A percentile compares a stretch with the other conserved stretches of the same genome.
phyloP scores from a whole-genome alignment of 1,140 invertebrate species.

The Elysia chlorotica region DNA sequence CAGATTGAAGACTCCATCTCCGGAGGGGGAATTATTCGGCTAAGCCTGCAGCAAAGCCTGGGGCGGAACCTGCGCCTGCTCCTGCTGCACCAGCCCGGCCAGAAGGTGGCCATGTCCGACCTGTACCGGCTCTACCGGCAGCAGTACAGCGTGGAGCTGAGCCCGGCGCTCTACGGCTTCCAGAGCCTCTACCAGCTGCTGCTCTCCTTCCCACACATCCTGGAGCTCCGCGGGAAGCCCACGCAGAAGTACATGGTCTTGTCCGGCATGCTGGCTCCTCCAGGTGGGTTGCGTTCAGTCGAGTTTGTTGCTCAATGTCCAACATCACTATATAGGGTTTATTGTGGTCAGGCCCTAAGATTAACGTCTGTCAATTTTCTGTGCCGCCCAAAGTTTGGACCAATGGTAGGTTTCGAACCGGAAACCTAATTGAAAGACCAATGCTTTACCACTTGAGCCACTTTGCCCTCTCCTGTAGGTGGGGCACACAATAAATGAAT shows the following conservation, averaged over 20 bases:
- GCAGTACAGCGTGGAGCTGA: conserved; percentile 66
- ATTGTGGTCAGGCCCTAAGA: no score
- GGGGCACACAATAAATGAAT: no score
- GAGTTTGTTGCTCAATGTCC: no score
- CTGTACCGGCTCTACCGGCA: conserved; percentile 68
- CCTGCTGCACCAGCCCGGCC: conserved; percentile 66
- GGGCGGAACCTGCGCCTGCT: conserved; percentile 68
- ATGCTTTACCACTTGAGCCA: neutral
- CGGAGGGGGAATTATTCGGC: conserved; percentile 61
- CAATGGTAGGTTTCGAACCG: neutral
- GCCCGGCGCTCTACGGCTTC: conserved; percentile 67
- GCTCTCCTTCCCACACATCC: conserved; percentile 68
- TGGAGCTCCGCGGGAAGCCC: conserved; percentile 58
- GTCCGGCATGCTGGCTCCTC: conserved; percentile 1
- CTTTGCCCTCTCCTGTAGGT: neutral
- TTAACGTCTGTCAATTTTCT: neutral
- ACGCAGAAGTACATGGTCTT: conserved; percentile 44
- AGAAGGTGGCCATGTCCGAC: conserved; percentile 64
- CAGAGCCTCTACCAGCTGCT: conserved; percentile 65
- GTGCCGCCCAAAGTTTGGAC: neutral
- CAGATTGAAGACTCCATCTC: conserved; percentile 28
- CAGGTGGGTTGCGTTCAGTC: neutral
- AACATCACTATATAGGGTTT: no score
- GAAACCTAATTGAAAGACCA: neutral
- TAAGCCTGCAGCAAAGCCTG: conserved; percentile 68